Conservation (phyloP, 2,888 invertebrate genomes). For the Drosophila neotestacea region DNA sequence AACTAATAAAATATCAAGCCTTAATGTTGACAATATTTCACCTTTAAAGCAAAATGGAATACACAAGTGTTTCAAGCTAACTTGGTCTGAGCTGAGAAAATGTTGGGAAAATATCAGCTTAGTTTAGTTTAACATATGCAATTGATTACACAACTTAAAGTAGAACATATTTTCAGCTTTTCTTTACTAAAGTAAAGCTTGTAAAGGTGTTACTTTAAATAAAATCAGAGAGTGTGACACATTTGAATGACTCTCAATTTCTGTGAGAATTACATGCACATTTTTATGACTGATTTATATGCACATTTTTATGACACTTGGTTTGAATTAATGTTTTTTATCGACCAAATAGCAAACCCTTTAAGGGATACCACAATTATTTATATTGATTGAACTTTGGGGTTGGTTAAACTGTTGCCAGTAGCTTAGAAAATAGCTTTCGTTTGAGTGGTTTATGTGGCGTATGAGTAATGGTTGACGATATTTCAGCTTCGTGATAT, state of each 20-base stretch:
- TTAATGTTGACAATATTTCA: slow-evolving; percentile 8
- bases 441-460: background rate
- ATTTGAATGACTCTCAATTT: slow-evolving; percentile 4
- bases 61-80: background rate
- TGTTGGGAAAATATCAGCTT: background rate
- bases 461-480: background rate
- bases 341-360: background rate
- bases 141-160: too few species aligned
- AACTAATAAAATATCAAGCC: slow-evolving; percentile 4
- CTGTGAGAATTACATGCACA: slow-evolving; percentile 5
- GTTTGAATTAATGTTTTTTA: slow-evolving; percentile 6
- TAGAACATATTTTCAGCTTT: too few species aligned
- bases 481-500: background rate
- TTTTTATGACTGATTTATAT: too few species aligned
- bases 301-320: slow-evolving; percentile 8
- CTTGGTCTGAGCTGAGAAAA: background rate
- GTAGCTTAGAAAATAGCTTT: background rate
- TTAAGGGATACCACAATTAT: slow-evolving; percentile 1
- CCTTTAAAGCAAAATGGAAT: background rate
- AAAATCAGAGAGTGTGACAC: background rate
- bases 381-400: background rate
- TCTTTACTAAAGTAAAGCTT: too few species aligned
- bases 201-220: background rate
- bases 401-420: background rate
- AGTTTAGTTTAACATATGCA: too few species aligned